These are phyloP conservation scores for Pterostichus niger DNA, from an alignment of 2,888 invertebrate species.

Conservation along the genomic window DNA sequence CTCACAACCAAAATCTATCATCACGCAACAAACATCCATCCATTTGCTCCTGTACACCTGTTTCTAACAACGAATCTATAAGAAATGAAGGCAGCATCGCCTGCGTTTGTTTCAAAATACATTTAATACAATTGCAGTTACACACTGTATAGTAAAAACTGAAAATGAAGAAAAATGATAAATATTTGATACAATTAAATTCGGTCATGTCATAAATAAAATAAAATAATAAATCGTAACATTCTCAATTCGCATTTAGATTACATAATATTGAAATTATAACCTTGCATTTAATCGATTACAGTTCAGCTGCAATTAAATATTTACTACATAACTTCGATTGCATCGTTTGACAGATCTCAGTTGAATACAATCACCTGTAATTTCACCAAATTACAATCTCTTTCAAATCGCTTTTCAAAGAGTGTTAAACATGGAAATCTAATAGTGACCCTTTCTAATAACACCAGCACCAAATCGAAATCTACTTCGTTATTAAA, in stretches of 20 bases:
- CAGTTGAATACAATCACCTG: constrained; percentile 8
- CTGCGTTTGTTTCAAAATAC: too few relatives aligned
- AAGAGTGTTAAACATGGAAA: not conserved
- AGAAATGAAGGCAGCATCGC: too few relatives aligned
- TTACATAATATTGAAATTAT: constrained; percentile 12
- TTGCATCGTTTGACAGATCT: constrained; percentile 33
- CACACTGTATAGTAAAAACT: too few relatives aligned
- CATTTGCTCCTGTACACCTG: too few relatives aligned
- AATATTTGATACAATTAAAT: too few relatives aligned
- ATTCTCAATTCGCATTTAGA: not conserved
- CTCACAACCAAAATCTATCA: too few relatives aligned
- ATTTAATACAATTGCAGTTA: too few relatives aligned
- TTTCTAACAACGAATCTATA: too few relatives aligned
- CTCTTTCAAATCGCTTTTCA: constrained; percentile 13
- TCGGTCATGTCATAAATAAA: too few relatives aligned
- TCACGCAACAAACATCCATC: too few relatives aligned
- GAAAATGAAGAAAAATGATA: too few relatives aligned
- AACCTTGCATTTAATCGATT: constrained; percentile 21
- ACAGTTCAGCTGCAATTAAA: constrained; percentile 24
- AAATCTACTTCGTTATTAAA: not conserved
- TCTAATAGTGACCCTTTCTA: constrained; percentile 35
- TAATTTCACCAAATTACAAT: constrained; percentile 29
- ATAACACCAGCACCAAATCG: not conserved
- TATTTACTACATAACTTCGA: not conserved
- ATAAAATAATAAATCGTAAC: constrained; percentile 12